Percentiles rank a stretch among this genome's conserved stretches.
Conservation (phyloP, 2,797 vertebrate genomes). For the Mico argentatus region DNA sequence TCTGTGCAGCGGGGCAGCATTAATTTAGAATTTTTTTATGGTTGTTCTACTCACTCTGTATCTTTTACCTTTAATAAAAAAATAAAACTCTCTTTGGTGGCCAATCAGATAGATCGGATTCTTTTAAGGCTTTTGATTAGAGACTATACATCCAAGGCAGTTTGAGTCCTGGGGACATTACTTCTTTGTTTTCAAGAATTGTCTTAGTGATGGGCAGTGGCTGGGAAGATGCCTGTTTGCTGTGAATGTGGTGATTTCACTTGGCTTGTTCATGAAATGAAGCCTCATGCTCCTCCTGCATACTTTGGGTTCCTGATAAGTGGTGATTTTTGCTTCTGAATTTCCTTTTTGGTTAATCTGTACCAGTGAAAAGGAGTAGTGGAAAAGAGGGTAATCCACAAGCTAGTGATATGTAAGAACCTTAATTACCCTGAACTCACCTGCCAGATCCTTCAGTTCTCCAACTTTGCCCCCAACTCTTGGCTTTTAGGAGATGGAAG, state of each 20-base stretch:
- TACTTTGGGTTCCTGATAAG: constrained; percentile 44
- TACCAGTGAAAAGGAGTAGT: neutral
- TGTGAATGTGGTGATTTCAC: constrained; percentile 40
- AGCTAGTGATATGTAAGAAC: neutral
- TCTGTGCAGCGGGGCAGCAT: neutral
- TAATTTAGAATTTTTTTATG: constrained; percentile 16
- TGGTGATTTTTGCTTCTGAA: constrained; percentile 50
- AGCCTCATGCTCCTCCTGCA: constrained; percentile 25
- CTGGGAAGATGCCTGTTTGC: constrained; percentile 47
- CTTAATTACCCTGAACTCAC: constrained; percentile 29
- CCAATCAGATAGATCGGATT: constrained; percentile 51
- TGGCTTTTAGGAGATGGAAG: constrained; percentile 52
- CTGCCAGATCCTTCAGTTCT: constrained; percentile 35
- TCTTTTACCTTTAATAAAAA: constrained; percentile 51
- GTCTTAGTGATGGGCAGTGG: constrained; percentile 21
- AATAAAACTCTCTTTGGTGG: constrained; percentile 9
- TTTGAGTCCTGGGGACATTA: constrained; percentile 22
- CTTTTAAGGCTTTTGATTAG: constrained; percentile 36
- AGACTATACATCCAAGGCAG: constrained; percentile 4
- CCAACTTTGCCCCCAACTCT: neutral
- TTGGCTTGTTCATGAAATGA: constrained; percentile 26
- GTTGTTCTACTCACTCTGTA: constrained; percentile 2
- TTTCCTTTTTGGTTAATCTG: constrained; percentile 45
- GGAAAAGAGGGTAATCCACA: neutral
- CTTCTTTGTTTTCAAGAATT: constrained; percentile 46